phyloP scores from a whole-genome alignment of 2,888 invertebrate species.

The Eudemis profundana region DNA sequence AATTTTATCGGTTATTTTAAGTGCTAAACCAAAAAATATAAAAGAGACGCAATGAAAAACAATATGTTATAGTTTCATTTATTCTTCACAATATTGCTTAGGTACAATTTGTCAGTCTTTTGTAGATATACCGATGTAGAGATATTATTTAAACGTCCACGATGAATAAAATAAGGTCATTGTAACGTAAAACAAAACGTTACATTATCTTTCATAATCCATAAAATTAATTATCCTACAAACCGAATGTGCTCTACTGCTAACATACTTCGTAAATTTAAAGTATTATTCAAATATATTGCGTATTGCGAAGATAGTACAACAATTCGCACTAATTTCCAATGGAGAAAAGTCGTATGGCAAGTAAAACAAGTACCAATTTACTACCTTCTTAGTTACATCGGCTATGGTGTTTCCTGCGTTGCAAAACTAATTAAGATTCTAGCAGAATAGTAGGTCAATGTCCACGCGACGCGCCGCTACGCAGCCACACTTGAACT shows the following conservation, averaged over 20 bases:
- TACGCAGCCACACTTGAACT: slow-evolving; percentile 20
- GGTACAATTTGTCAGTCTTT: no score
- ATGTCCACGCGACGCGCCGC: slow-evolving; percentile 59
- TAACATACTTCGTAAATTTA: background rate
- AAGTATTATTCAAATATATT: slow-evolving; percentile 14
- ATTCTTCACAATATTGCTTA: no score
- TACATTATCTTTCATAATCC: background rate
- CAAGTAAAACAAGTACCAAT: background rate
- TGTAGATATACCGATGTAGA: no score
- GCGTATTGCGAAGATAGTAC: slow-evolving; percentile 30
- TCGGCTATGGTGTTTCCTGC: slow-evolving; percentile 48
- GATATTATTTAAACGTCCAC: no score
- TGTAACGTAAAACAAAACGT: background rate
- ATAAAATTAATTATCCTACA: background rate
- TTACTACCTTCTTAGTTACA: background rate
- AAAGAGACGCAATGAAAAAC: no score
- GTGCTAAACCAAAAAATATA: no score
- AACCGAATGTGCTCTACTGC: slow-evolving; percentile 9
- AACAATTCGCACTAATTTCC: slow-evolving; percentile 1
- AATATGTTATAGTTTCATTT: no score
- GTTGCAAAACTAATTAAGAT: slow-evolving; percentile 60
- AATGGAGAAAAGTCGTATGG: background rate
- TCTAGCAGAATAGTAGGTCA: slow-evolving; percentile 66
- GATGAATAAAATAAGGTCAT: no score
- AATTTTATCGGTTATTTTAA: no score